phyloP scores from a whole-genome alignment of 2,888 invertebrate species.

The Agrochola lota region DNA sequence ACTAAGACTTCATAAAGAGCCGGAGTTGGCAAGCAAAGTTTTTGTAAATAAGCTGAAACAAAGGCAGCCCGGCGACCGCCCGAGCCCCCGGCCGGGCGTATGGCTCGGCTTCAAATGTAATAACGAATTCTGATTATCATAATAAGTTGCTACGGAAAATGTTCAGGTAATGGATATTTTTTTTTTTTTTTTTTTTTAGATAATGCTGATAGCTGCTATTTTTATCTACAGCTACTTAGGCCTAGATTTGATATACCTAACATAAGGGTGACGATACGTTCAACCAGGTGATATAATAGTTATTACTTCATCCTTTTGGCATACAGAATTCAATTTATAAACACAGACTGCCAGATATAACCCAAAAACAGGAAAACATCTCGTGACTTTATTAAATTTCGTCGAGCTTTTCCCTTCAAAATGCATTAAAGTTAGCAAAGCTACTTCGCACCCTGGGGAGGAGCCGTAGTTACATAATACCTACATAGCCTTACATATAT shows the following conservation, averaged over 20 bases:
- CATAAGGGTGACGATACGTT: background rate
- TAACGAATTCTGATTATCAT: conserved; percentile 46
- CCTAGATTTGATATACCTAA: background rate
- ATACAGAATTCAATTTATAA: background rate
- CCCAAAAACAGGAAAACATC: background rate
- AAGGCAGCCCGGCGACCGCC: conserved; percentile 31
- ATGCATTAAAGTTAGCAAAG: conserved; percentile 24
- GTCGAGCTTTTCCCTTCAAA: conserved; percentile 10
- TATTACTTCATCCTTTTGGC: background rate
- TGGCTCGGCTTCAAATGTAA: conserved; percentile 29
- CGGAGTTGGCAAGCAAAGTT: conserved; percentile 49
- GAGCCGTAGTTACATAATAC: conserved; percentile 18
- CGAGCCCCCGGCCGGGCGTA: background rate
- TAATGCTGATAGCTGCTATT: background rate
- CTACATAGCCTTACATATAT: conserved; percentile 5
- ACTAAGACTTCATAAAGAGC: conserved; percentile 54
- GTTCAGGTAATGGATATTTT: conserved; percentile 31
- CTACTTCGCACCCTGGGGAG: conserved; percentile 14
- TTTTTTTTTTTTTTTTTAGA: background rate
- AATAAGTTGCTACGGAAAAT: conserved; percentile 39
- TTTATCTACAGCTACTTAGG: background rate
- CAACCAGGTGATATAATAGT: background rate
- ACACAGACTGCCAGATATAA: background rate
- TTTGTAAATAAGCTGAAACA: conserved; percentile 61
- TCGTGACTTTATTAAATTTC: conserved; percentile 12